Conservation (phyloP, 1,140 invertebrate species). For the Drosophila simulans region DNA sequence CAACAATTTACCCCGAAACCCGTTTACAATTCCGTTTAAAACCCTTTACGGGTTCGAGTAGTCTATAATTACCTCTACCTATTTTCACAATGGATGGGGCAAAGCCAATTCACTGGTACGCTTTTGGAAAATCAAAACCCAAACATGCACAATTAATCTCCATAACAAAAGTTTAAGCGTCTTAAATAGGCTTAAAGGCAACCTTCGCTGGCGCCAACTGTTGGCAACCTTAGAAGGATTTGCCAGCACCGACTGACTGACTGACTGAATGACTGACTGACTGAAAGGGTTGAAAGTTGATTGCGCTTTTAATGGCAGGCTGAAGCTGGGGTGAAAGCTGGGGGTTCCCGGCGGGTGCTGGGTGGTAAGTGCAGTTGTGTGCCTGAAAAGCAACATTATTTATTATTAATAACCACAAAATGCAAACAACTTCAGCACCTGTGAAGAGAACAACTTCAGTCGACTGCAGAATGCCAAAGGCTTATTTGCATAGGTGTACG, state of each 20-base stretch:
- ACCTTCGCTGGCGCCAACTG: slow-evolving; percentile 23
- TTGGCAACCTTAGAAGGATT: slow-evolving; percentile 56
- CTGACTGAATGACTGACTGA: slow-evolving; percentile 20
- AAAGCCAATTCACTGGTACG: neutral
- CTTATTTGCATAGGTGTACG: slow-evolving; percentile 57
- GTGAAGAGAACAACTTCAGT: slow-evolving; percentile 42
- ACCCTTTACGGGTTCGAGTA: slow-evolving; percentile 46
- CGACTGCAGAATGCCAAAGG: slow-evolving; percentile 36
- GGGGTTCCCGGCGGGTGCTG: too few species aligned
- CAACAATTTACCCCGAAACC: slow-evolving; percentile 20
- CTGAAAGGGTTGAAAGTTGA: slow-evolving; percentile 68
- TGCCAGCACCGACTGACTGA: slow-evolving; percentile 11
- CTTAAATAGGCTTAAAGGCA: slow-evolving; percentile 75
- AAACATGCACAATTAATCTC: slow-evolving; percentile 71
- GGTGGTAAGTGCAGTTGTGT: slow-evolving; percentile 41
- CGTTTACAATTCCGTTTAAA: slow-evolving; percentile 35
- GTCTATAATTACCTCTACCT: slow-evolving; percentile 70
- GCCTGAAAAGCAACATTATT: slow-evolving; percentile 78
- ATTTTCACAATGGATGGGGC: slow-evolving; percentile 34
- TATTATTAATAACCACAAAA: slow-evolving; percentile 81
- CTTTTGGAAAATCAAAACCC: slow-evolving; percentile 38
- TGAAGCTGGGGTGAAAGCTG: neutral
- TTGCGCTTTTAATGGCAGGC: slow-evolving; percentile 71
- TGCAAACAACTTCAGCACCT: slow-evolving; percentile 73
- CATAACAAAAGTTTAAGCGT: slow-evolving; percentile 76